Conservation (phyloP, 1,140 invertebrate species). For the Drosophila sp. region DNA sequence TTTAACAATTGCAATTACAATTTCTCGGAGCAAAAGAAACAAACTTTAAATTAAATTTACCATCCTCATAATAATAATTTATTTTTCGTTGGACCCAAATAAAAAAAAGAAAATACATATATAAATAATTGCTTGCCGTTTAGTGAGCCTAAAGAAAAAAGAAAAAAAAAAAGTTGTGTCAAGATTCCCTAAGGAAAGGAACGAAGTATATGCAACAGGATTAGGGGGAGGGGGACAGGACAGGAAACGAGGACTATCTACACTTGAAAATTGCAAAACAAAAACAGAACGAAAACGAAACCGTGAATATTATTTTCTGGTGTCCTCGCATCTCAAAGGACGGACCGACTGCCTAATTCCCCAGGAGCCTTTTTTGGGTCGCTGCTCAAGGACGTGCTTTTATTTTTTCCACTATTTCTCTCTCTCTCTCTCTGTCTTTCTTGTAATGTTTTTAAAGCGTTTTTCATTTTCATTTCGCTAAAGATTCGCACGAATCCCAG, state of each 20-base stretch:
- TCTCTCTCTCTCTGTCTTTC: slow-evolving; percentile 1
- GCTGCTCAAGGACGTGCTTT: slow-evolving; percentile 43
- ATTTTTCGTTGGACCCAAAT: neutral
- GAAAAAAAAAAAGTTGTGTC: slow-evolving; percentile 1
- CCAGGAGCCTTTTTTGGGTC: slow-evolving; percentile 37
- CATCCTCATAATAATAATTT: neutral
- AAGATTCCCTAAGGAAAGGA: slow-evolving; percentile 3
- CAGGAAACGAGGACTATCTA: slow-evolving; percentile 18
- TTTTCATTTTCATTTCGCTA: slow-evolving; percentile 44
- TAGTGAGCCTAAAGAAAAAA: neutral
- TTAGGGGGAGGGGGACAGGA: slow-evolving; percentile 13
- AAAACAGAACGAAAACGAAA: slow-evolving; percentile 19
- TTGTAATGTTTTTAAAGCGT: slow-evolving; percentile 42
- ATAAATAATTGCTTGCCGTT: slow-evolving; percentile 11
- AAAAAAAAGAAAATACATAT: slow-evolving; percentile 6
- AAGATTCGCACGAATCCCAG: slow-evolving; percentile 48
- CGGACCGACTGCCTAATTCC: slow-evolving; percentile 18
- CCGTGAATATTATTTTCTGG: slow-evolving; percentile 9
- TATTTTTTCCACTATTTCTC: slow-evolving; percentile 7
- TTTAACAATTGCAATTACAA: neutral
- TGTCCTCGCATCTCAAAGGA: slow-evolving; percentile 15
- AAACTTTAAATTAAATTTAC: slow-evolving; percentile 5
- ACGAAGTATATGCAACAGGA: slow-evolving; percentile 5
- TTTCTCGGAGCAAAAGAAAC: neutral
- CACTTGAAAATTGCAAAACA: slow-evolving; percentile 66